Conservation (phyloP, 2,113 vertebrate species). For the Cottus gobio region DNA sequence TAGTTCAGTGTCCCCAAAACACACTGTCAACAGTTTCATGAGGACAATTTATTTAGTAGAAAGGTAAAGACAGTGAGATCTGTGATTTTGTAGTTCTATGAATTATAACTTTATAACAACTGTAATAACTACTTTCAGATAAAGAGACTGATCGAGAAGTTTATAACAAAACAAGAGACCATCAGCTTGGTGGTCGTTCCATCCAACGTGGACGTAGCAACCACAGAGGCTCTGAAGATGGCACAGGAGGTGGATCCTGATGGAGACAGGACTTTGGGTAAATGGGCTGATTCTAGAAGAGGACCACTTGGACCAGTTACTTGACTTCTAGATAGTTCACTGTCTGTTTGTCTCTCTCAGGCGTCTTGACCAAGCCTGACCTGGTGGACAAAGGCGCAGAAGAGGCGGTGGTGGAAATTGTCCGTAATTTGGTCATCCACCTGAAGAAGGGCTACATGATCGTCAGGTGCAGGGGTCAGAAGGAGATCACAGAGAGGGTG, state of each 20-base stretch:
- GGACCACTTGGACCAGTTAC: background rate
- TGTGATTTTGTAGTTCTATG: background rate
- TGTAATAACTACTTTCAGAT: slow-evolving; percentile 80
- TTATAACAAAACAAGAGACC: slow-evolving; percentile 88
- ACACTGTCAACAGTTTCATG: background rate
- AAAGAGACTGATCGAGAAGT: slow-evolving; percentile 84
- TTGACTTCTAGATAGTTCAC: background rate
- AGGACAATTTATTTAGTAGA: background rate
- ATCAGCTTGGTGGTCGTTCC: slow-evolving; percentile 92
- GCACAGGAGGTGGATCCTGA: slow-evolving; percentile 89
- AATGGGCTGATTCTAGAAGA: background rate
- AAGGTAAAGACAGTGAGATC: background rate
- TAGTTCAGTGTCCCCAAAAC: background rate
- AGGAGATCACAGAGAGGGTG: slow-evolving; percentile 81
- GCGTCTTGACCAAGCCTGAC: slow-evolving; percentile 93
- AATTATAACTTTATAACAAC: background rate
- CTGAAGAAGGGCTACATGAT: slow-evolving; percentile 94
- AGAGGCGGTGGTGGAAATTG: slow-evolving; percentile 77
- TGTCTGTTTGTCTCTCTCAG: slow-evolving; percentile 64
- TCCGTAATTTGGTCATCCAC: slow-evolving; percentile 82
- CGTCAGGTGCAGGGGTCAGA: slow-evolving; percentile 90
- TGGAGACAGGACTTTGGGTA: slow-evolving; percentile 91
- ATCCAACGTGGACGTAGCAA: slow-evolving; percentile 92
- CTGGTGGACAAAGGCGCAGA: slow-evolving; percentile 91
- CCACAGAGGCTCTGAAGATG: slow-evolving; percentile 93